phyloP scores from a whole-genome alignment of 2,113 vertebrate species.

The Percopsis transmontana region DNA sequence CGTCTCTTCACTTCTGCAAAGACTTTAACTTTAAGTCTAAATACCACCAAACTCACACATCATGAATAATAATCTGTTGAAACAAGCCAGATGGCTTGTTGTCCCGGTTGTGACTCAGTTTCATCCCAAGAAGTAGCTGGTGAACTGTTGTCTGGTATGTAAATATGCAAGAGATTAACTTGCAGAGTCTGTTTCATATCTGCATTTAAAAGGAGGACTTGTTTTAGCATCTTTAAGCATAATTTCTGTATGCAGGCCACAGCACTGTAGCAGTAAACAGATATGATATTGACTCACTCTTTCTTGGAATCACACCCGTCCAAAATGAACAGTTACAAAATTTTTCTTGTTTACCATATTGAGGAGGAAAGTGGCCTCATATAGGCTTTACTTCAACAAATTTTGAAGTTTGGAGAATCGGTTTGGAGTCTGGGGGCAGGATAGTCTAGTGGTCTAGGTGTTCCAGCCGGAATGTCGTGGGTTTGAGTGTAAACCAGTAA shows the following conservation, averaged over 20 bases:
- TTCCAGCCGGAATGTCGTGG: too few relatives aligned
- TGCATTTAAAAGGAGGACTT: background rate
- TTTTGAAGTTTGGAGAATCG: too few relatives aligned
- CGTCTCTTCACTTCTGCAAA: slow-evolving; percentile 41
- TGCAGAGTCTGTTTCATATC: slow-evolving; percentile 55
- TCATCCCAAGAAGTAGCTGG: slow-evolving; percentile 29
- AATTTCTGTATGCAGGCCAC: too few relatives aligned
- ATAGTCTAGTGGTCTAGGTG: too few relatives aligned
- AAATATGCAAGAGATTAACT: slow-evolving; percentile 55
- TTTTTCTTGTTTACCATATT: too few relatives aligned
- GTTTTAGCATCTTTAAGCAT: too few relatives aligned
- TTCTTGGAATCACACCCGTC: background rate
- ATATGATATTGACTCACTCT: background rate
- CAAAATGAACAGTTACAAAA: too few relatives aligned
- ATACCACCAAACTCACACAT: slow-evolving; percentile 31
- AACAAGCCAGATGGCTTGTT: slow-evolving; percentile 55
- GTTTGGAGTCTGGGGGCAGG: too few relatives aligned
- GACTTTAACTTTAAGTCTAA: slow-evolving; percentile 47
- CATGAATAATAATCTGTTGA: slow-evolving; percentile 54
- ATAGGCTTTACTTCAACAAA: too few relatives aligned
- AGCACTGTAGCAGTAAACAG: background rate
- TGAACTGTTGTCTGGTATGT: slow-evolving; percentile 53
- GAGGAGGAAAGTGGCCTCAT: too few relatives aligned
- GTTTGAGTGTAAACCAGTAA: too few relatives aligned
- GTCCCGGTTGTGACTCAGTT: slow-evolving; percentile 33